phyloP scores from a whole-genome alignment of 2,888 invertebrate genomes.

The Nyleta sp. region DNA sequence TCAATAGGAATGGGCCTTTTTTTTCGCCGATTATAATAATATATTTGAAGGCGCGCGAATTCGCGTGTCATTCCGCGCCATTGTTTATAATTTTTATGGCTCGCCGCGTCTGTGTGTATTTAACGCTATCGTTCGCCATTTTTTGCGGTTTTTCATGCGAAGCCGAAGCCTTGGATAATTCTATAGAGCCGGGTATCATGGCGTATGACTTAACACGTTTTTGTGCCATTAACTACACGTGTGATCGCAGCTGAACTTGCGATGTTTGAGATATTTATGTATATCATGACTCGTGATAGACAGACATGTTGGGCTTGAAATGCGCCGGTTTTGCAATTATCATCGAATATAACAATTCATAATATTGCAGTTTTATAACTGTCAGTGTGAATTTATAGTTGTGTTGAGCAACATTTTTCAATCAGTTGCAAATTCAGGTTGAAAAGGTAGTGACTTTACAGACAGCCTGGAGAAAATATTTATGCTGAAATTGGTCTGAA shows the following conservation, averaged over 20 bases:
- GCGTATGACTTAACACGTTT: slow-evolving; percentile 45
- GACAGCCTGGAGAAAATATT: no score
- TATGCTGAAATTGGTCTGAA: no score
- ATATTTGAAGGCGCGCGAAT: slow-evolving; percentile 28
- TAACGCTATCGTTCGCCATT: slow-evolving; percentile 15
- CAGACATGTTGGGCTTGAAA: no score
- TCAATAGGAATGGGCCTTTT: slow-evolving; percentile 28
- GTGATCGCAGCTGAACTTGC: slow-evolving; percentile 3
- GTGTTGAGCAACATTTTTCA: no score
- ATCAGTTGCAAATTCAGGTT: no score
- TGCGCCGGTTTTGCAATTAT: no score
- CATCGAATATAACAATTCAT: no score
- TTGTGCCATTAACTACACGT: slow-evolving; percentile 4
- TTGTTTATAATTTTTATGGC: slow-evolving; percentile 53
- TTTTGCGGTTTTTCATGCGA: slow-evolving; percentile 28
- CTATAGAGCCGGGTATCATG: slow-evolving; percentile 32
- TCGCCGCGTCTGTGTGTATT: slow-evolving; percentile 15
- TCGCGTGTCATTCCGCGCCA: slow-evolving; percentile 33
- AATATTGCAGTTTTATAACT: no score
- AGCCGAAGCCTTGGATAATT: slow-evolving; percentile 30
- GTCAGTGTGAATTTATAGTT: no score
- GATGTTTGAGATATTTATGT: slow-evolving; percentile 22
- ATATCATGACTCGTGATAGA: slow-evolving; percentile 4
- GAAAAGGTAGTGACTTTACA: no score
- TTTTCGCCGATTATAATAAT: slow-evolving; percentile 35